Evolutionary conservation across 2,113 vertebrate species (phyloP), one percentile per base, ranked within the genome.

Genomic region (Phyllostomus discolor): DNA sequence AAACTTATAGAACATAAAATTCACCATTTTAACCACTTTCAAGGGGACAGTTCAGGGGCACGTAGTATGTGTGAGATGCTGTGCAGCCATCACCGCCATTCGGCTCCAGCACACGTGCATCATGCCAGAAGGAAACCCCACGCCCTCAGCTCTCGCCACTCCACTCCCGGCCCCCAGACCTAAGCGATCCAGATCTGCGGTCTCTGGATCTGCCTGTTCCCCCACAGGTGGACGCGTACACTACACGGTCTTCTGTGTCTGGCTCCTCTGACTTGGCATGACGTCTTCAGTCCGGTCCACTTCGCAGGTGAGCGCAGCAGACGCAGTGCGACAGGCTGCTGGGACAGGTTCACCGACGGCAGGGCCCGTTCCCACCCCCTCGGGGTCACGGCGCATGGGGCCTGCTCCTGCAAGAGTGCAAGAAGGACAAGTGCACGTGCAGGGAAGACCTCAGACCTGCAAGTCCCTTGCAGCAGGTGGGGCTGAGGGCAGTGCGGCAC

Each of bases 341-440:
- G 20, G 41, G 57, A 31, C n/a, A 57, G 48, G 41, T 4, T 22
- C 33, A 38, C 78, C 38, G 6, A 10, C 1, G 0, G 20, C 5
- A 38, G 57, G 10, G 17, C 24, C 54, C 15, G 1, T 31, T n/a
- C 54, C 50, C 4, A 5, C 7, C 24, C 31, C 76, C 57, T 20
- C 7, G 54, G 54, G 19, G 26, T n/a, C 48, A 24, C 1, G 3
- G 0, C 0, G 38, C 4, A 0, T 0, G 0, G 33, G 10, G 73
- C 11, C 15, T 38, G 1, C 7, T 43, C 24, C 46, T 20, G 3
- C 3, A 41, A 14, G 43, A 62, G 78, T 41, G 35, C 2, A 8
- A 33, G 41, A 43, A 3, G 14, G 75, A 31, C 26, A 33, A 10
- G 1, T 43, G 26, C 9, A 5, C 1, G 2, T 14, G 46, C 79